Evolutionary conservation across 2,888 invertebrate species (phyloP).

Genomic region (Cacoxenus indagator): DNA sequence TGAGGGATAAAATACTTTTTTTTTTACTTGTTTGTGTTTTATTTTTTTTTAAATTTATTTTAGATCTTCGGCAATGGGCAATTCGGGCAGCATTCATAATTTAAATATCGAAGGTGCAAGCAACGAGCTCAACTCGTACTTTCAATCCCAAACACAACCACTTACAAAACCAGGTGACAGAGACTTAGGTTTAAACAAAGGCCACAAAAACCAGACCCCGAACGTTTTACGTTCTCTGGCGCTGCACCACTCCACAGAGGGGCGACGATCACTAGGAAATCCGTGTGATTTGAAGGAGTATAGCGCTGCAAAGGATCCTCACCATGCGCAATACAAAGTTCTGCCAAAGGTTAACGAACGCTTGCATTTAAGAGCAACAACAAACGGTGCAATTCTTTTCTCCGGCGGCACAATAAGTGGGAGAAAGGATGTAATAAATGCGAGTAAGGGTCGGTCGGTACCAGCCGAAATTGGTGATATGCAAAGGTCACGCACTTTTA

Average conservation of each 20-base stretch:
- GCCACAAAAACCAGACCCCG: constrained; percentile 30
- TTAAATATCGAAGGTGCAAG: constrained; percentile 44
- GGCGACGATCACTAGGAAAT: constrained; percentile 40
- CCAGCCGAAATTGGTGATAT: constrained; percentile 21
- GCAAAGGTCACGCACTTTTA: constrained; percentile 52
- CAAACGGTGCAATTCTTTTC: constrained; percentile 86
- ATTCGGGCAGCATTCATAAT: constrained; percentile 61
- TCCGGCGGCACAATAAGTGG: constrained; percentile 88
- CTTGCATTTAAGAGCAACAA: constrained; percentile 78
- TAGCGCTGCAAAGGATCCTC: constrained; percentile 5
- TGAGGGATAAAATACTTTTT: too few species aligned
- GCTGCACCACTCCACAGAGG: constrained; percentile 33
- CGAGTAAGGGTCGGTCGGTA: neutral
- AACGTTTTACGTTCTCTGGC: constrained; percentile 20
- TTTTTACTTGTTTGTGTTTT: neutral
- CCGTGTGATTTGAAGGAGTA: constrained; percentile 26
- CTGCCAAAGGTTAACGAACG: constrained; percentile 78
- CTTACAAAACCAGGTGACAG: constrained; percentile 26
- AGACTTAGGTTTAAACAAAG: constrained; percentile 27
- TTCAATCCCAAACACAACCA: constrained; percentile 40
- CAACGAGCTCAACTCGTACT: constrained; percentile 46
- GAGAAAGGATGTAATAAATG: constrained; percentile 68
- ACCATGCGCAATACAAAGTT: constrained; percentile 72
- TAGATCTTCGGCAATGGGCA: constrained; percentile 53
- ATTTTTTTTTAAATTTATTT: neutral